Conservation (phyloP, 2,797 vertebrate species). For the Varecia variegata region DNA sequence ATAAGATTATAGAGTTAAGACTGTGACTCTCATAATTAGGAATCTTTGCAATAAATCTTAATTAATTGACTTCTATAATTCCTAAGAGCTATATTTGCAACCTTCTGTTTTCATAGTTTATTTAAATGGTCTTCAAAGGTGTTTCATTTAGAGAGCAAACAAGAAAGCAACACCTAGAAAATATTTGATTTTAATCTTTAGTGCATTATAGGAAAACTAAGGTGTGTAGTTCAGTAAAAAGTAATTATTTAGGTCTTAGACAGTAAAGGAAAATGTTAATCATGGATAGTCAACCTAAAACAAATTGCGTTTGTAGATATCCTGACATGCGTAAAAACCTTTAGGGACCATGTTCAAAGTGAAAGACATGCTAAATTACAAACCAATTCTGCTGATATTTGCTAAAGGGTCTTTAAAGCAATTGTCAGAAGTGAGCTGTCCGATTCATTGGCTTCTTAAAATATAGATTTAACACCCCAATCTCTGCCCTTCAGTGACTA, state of each 20-base stretch:
- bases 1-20: constrained; percentile 73
- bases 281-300: constrained; percentile 64
- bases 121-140: constrained; percentile 63
- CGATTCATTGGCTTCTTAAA: constrained; percentile 72
- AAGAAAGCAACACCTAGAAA: constrained; percentile 13
- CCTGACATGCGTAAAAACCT: constrained; percentile 70
- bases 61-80: constrained; percentile 55
- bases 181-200: background rate
- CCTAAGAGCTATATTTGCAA: constrained; percentile 46
- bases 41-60: constrained; percentile 72
- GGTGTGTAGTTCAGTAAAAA: constrained; percentile 43
- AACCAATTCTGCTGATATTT: constrained; percentile 76
- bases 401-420: constrained; percentile 74
- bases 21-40: constrained; percentile 71
- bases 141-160: constrained; percentile 59
- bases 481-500: constrained; percentile 41
- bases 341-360: constrained; percentile 73
- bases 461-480: constrained; percentile 23
- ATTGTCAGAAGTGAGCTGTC: constrained; percentile 66
- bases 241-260: constrained; percentile 67
- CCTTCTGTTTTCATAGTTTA: constrained; percentile 63
- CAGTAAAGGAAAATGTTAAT: constrained; percentile 77
- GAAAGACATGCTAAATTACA: constrained; percentile 78
- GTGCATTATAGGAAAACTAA: constrained; percentile 44
- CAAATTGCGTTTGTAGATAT: constrained; percentile 73